A percentile compares a stretch with the other conserved stretches of the same genome.
Evolutionary conservation across 2,888 invertebrate genomes (phyloP).

Genomic region (Minunthozetes semirufus): DNA sequence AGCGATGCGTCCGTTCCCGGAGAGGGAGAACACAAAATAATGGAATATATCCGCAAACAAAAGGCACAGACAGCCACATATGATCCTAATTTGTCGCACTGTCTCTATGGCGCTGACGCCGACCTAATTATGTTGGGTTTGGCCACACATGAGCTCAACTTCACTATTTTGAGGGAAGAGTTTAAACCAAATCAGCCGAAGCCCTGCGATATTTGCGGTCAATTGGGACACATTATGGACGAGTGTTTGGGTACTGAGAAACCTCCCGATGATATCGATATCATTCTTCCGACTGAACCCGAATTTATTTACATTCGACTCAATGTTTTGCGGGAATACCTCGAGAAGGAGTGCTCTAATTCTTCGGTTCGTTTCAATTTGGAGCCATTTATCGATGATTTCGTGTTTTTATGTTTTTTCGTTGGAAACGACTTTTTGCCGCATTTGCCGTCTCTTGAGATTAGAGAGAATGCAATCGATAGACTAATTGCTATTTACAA

Average conservation of each 20-base stretch:
- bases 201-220: slow-evolving; percentile 91
- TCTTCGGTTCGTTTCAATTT: slow-evolving; percentile 39
- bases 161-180: slow-evolving; percentile 87
- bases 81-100: slow-evolving; percentile 96
- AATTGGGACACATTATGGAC: slow-evolving; percentile 75
- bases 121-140: slow-evolving; percentile 97
- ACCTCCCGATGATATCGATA: slow-evolving; percentile 41
- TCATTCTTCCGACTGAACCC: slow-evolving; percentile 59
- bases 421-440: slow-evolving; percentile 98
- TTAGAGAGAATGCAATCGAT: slow-evolving; percentile 93
- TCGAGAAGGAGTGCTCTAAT: slow-evolving; percentile 62
- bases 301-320: slow-evolving; percentile 81
- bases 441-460: slow-evolving; percentile 94
- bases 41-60: slow-evolving; percentile 96
- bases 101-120: slow-evolving; percentile 95
- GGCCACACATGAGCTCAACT: slow-evolving; percentile 97
- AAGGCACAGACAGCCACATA: slow-evolving; percentile 82
- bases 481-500: slow-evolving; percentile 87
- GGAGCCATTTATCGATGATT: slow-evolving; percentile 58
- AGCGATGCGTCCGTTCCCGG: slow-evolving; percentile 98
- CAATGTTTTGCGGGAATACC: slow-evolving; percentile 83
- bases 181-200: slow-evolving; percentile 93
- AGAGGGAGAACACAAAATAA: slow-evolving; percentile 98
- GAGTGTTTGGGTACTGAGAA: slow-evolving; percentile 65
- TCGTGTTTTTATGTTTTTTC: slow-evolving; percentile 98